phyloP scores from a whole-genome alignment of 2,797 vertebrate species.

The Odontamblyopus rebecca region DNA sequence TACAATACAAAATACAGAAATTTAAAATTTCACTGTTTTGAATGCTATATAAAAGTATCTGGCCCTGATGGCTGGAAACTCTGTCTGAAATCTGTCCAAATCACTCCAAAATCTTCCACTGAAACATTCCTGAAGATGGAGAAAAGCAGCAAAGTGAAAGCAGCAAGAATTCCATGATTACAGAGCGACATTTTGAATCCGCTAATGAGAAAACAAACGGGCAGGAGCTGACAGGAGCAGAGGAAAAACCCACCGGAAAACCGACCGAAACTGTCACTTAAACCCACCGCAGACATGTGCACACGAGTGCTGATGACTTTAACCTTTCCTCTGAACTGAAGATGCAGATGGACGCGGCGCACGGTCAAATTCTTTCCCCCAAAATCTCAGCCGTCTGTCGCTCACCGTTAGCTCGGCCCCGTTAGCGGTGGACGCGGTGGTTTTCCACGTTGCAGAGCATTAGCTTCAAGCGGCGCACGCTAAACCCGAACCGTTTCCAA shows the following conservation, averaged over 20 bases:
- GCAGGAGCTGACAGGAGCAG: constrained; percentile 6
- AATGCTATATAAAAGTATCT: no score
- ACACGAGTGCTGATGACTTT: constrained; percentile 34
- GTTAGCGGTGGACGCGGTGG: constrained; percentile 23
- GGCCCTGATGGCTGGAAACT: no score
- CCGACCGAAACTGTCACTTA: not conserved
- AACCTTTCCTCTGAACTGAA: constrained; percentile 18
- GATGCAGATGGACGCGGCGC: constrained; percentile 24
- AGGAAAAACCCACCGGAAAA: not conserved
- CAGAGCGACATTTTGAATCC: not conserved
- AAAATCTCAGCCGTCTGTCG: constrained; percentile 24
- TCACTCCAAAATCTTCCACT: not conserved
- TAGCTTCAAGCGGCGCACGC: constrained; percentile 41
- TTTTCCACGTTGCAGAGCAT: constrained; percentile 57
- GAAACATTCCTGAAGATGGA: not conserved
- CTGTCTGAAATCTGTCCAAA: not conserved
- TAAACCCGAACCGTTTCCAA: constrained; percentile 45
- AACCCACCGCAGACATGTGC: constrained; percentile 22
- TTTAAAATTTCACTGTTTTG: no score
- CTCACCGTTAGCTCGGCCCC: constrained; percentile 16
- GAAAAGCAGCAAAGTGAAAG: not conserved
- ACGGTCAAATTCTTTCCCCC: constrained; percentile 39
- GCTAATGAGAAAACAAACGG: not conserved
- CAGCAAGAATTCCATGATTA: not conserved
- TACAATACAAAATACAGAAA: no score